phyloP scores from a whole-genome alignment of 2,888 invertebrate species.

The Nymphalis c-album region DNA sequence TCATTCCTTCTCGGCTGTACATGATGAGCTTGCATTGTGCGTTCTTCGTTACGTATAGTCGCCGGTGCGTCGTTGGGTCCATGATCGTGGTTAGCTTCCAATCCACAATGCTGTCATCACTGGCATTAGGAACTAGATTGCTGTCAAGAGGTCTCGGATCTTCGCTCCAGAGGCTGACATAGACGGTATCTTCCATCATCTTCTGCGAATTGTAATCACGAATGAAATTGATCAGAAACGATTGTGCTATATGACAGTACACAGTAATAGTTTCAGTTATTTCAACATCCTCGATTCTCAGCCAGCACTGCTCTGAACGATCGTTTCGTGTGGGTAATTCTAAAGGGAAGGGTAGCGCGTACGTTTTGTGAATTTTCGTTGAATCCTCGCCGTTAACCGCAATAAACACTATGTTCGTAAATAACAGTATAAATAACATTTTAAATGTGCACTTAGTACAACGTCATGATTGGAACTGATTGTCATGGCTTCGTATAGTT shows the following conservation, averaged over 20 bases:
- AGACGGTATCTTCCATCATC: slow-evolving; percentile 66
- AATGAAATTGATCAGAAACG: slow-evolving; percentile 62
- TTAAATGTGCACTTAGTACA: slow-evolving; percentile 66
- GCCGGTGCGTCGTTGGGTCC: slow-evolving; percentile 62
- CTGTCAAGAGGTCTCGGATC: slow-evolving; percentile 52
- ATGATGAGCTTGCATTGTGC: slow-evolving; percentile 68
- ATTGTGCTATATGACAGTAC: slow-evolving; percentile 62
- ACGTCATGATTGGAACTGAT: slow-evolving; percentile 72
- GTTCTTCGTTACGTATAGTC: slow-evolving; percentile 64
- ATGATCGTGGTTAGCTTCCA: slow-evolving; percentile 64
- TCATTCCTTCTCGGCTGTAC: slow-evolving; percentile 67
- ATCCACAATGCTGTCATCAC: slow-evolving; percentile 52
- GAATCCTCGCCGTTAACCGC: slow-evolving; percentile 45
- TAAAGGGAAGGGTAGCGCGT: slow-evolving; percentile 63
- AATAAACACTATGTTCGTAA: slow-evolving; percentile 46
- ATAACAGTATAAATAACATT: slow-evolving; percentile 63
- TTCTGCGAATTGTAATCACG: slow-evolving; percentile 68
- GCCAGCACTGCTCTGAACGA: slow-evolving; percentile 70
- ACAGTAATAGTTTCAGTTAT: slow-evolving; percentile 63
- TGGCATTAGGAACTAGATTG: slow-evolving; percentile 42
- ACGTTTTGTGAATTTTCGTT: slow-evolving; percentile 47
- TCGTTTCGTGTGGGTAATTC: slow-evolving; percentile 71
- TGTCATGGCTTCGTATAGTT: slow-evolving; percentile 51
- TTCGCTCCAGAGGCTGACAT: slow-evolving; percentile 68
- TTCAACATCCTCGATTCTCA: slow-evolving; percentile 69